Base-by-base conservation (phyloP, 2,797 vertebrate species). In the Silurus aristotelis region DNA sequence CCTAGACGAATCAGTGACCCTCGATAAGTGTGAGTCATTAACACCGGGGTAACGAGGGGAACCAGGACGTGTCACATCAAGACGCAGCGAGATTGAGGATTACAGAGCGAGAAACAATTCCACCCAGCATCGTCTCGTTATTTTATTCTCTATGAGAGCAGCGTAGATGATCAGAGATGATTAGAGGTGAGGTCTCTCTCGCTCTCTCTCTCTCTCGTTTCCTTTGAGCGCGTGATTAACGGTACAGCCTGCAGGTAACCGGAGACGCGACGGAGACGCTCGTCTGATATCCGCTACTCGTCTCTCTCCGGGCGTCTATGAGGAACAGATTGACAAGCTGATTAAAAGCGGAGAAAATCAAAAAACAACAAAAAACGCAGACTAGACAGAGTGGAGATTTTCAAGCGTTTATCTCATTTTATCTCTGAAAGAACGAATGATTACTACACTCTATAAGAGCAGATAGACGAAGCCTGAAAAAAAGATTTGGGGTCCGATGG, bases 321-420 rank as follows among this genome's bases (percentile, higher is more conserved):
- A 73, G 38, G 38, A 73, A 63, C 68, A 82, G 80, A 82, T 71
- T 71, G 80, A 60, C 56, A 67, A 6, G 5, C 67, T 71, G 80
- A 82, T 82, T 82, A 71, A 71, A 83, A 63, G 58, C 31, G 15
- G 56, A 73, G 22, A 38, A 46, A 83, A 83, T 73, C 82, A 83
- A 73, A 38, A 38, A 38, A 38, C 38, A 38, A 38, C 38, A 38
- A 38, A 38, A 38, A 61, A 13, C 38, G 10, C 14, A n/a, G n/a
- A 73, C 58, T 3, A 61, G 82, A 27, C 58, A 5, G 81, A 83
- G 22, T 19, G 3, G 12, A 10, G 31, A 31, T 22, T 60, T 20
- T 13, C 58, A 63, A 63, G 31, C n/a, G 0, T 79, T 79, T 43
- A 79, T 79, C 58, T 61, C 14, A 63, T 63, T 8, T 43, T 31